Evolutionary conservation across 2,113 vertebrate species (phyloP).

Genomic region (Mystacornis crossleyi): DNA sequence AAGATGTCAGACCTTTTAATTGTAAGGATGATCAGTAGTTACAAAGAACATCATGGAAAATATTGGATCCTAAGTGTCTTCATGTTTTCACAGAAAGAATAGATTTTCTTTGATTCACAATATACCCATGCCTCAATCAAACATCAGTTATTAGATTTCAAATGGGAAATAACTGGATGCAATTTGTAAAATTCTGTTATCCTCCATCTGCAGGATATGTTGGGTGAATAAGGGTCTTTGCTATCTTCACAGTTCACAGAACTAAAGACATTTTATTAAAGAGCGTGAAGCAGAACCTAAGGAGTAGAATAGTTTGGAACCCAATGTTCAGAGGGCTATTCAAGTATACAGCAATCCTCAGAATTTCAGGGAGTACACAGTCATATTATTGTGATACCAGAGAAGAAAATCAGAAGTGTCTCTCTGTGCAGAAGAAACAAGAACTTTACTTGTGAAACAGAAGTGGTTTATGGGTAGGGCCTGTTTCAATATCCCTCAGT

Average conservation of each 20-base stretch:
- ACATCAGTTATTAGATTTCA: background rate
- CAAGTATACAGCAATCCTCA: background rate
- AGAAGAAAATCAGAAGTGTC: background rate
- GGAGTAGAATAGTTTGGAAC: background rate
- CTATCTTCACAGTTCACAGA: background rate
- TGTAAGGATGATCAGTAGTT: background rate
- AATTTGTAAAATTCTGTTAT: background rate
- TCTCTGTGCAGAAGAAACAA: background rate
- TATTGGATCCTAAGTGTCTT: background rate
- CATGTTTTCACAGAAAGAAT: background rate
- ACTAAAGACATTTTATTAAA: background rate
- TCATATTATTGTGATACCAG: background rate
- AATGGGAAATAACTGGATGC: background rate
- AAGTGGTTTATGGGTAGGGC: background rate
- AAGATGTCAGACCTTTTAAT: background rate
- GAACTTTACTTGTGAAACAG: background rate
- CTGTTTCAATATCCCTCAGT: background rate
- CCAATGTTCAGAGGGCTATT: accelerated
- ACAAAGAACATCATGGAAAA: background rate
- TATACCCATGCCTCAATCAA: background rate
- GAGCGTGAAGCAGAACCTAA: background rate
- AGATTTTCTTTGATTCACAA: background rate
- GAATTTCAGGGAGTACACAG: background rate
- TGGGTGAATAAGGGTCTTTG: background rate
- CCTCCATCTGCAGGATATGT: background rate